Conservation (phyloP, 2,113 vertebrate species). For the Arizona elegans region DNA sequence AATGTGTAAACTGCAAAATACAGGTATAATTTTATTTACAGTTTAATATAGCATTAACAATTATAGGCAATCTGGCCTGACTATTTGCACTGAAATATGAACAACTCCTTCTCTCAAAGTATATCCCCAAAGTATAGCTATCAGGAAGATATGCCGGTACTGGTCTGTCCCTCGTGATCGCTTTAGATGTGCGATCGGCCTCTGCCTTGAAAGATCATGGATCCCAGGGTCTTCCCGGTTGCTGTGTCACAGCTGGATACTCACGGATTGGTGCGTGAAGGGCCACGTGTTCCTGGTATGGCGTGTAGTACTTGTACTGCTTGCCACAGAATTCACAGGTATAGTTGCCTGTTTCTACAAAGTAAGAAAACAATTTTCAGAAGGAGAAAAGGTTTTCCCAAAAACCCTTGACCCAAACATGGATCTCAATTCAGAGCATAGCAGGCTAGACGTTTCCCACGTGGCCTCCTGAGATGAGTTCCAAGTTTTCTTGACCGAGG, state of each 20-base stretch:
- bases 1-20: background rate
- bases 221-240: background rate
- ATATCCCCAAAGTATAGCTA: background rate
- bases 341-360: too few relatives aligned
- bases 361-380: too few relatives aligned
- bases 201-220: too few relatives aligned
- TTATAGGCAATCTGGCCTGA: background rate
- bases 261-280: too few relatives aligned
- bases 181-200: background rate
- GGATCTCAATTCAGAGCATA: too few relatives aligned
- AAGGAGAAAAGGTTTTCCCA: too few relatives aligned
- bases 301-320: too few relatives aligned
- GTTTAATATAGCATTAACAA: background rate
- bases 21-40: background rate
- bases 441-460: background rate
- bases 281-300: too few relatives aligned
- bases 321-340: too few relatives aligned
- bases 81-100: background rate
- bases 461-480: background rate
- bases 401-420: too few relatives aligned
- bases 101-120: background rate
- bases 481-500: background rate
- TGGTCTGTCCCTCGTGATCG: background rate
- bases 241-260: constrained; percentile 54
- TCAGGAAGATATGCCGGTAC: background rate